phyloP scores from a whole-genome alignment of 2,113 vertebrate genomes.

The Ictalurus furcatus region DNA sequence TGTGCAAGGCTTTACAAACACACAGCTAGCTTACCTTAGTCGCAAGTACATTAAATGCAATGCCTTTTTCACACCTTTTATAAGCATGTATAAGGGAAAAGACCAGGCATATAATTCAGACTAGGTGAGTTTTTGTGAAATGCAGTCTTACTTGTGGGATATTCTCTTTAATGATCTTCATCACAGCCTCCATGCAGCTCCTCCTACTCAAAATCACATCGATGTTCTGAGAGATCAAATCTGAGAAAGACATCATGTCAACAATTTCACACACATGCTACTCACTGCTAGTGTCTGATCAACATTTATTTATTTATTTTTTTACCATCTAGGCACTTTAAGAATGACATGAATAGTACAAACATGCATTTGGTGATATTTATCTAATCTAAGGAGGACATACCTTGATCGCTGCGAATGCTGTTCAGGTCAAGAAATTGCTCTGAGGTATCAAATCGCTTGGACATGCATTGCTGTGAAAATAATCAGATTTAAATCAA shows the following conservation, averaged over 20 bases:
- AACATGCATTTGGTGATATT: background rate
- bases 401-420: conserved; percentile 84
- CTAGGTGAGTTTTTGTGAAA: background rate
- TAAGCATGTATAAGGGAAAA: background rate
- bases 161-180: conserved; percentile 86
- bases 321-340: background rate
- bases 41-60: background rate
- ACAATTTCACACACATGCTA: background rate
- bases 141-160: conserved; percentile 81
- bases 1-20: background rate
- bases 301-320: too few species aligned
- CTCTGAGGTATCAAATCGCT: conserved; percentile 83
- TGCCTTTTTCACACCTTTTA: background rate
- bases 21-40: background rate
- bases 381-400: background rate
- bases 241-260: conserved; percentile 52
- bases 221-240: conserved; percentile 81
- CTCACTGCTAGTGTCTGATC: background rate
- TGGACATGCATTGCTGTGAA: conserved; percentile 83
- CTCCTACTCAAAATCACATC: conserved; percentile 79
- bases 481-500: conserved; percentile 1
- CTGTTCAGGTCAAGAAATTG: conserved; percentile 84
- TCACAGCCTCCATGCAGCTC: conserved; percentile 77
- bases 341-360: background rate
- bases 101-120: background rate